Base-by-base conservation (phyloP, 1,140 invertebrate species). In the Drosophila funebris region DNA sequence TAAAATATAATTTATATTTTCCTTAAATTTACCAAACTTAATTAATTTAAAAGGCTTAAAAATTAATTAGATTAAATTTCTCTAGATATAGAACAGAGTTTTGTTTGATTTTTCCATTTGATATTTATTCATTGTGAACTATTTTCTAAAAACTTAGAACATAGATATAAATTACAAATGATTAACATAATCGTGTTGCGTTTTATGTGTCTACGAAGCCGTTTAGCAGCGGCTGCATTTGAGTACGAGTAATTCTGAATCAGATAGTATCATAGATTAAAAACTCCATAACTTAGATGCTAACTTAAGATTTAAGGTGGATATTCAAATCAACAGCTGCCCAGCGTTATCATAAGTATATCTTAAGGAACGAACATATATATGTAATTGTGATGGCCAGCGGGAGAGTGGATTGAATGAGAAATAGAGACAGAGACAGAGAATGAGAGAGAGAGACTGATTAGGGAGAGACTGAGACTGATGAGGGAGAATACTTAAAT, bases 101-200 rank as follows among this genome's bases (percentile, higher is more conserved):
- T 41, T 41, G 13, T 6, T 16, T 36, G 1, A 24, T 31, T 13
- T 46, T 64, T 70, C 24, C 44, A 31, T 61, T 85, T 44, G 54
- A 73, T 79, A 69, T 83, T 83, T 85, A 83, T 83, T 80, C 79
- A 84, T 39, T 73, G 33, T 72, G 9, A 62, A 62, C 44, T 73
- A 41, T 36, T 57, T 29, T 43, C n/a, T 74, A 14, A 43, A 66
- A 61, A 53, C 71, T 66, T 85, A 62, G 9, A 80, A 64, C 58
- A 48, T 60, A 58, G 11, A 58, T 29, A 41, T 56, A 56, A 57
- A 67, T 54, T 80, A 80, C n/a, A 48, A 52, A 13, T 29, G 33
- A 43, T 8, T 50, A 44, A 66, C 53, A 57, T 37, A 64, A 22
- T n/a, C 41, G 39, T 53, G 36, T 53, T 70, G 67, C 29, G 60